Conservation (phyloP, 2,888 invertebrate genomes). For the Prosopocoilus inquinatus region DNA sequence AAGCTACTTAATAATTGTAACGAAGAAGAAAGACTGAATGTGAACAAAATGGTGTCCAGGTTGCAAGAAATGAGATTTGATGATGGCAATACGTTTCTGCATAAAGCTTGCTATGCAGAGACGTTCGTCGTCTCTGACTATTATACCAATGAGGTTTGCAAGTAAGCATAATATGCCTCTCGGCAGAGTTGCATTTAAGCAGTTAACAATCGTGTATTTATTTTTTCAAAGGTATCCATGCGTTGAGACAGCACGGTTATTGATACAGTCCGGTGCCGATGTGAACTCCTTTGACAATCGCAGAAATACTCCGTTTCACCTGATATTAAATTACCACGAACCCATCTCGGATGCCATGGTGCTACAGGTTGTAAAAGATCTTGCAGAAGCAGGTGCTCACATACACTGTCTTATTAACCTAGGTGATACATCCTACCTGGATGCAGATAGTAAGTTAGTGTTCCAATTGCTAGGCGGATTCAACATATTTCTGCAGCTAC, state of each 20-base stretch:
- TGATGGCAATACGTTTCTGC: conserved; percentile 78
- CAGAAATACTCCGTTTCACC: conserved; percentile 78
- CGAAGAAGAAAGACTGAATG: conserved; percentile 57
- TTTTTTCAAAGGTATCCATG: conserved; percentile 74
- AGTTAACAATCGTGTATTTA: not conserved
- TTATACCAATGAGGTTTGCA: conserved; percentile 87
- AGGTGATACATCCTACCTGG: conserved; percentile 76
- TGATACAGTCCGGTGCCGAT: conserved; percentile 78
- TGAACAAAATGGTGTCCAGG: conserved; percentile 61
- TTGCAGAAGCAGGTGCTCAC: conserved; percentile 72
- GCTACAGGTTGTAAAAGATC: conserved; percentile 58
- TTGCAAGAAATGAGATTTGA: conserved; percentile 65
- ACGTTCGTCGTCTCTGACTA: conserved; percentile 91
- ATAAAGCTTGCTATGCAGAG: conserved; percentile 80
- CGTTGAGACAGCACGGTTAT: conserved; percentile 67
- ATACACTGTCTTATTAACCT: conserved; percentile 76
- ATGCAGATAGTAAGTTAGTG: conserved; percentile 58
- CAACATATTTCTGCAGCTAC: no score
- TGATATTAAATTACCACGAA: conserved; percentile 49
- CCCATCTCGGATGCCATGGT: conserved; percentile 55
- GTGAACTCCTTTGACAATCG: conserved; percentile 74
- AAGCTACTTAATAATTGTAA: conserved; percentile 58
- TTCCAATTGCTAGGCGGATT: conserved; percentile 7
- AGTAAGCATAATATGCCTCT: no score
- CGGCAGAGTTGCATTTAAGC: not conserved